Conservation (phyloP, 2,113 vertebrate genomes). For the Mus spicilegus region DNA sequence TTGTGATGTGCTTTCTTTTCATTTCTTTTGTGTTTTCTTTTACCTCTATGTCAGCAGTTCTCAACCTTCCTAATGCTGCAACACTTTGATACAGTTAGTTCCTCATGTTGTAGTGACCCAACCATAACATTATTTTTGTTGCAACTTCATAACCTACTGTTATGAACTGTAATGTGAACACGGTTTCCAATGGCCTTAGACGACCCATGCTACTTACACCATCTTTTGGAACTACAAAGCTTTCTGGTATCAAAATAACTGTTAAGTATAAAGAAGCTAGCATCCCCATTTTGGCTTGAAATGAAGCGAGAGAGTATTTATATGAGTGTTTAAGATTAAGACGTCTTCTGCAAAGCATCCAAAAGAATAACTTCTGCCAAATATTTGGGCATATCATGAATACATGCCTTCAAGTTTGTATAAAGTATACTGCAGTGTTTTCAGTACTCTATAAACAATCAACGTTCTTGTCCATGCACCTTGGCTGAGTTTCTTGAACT, state of each 20-base stretch:
- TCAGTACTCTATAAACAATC: neutral
- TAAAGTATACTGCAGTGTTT: neutral
- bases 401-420: neutral
- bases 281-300: neutral
- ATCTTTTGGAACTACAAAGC: neutral
- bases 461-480: neutral
- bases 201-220: neutral
- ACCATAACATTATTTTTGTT: neutral
- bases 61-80: neutral
- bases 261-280: neutral
- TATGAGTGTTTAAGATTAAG: neutral
- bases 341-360: neutral
- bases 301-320: neutral
- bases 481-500: neutral
- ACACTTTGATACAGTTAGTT: neutral
- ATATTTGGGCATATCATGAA: neutral
- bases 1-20: neutral
- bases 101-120: neutral
- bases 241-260: neutral
- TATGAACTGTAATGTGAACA: neutral
- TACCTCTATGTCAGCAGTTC: neutral
- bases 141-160: neutral
- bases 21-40: neutral
- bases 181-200: neutral
- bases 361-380: neutral